phyloP scores from a whole-genome alignment of 2,888 invertebrate species.

The Netelia melanura region DNA sequence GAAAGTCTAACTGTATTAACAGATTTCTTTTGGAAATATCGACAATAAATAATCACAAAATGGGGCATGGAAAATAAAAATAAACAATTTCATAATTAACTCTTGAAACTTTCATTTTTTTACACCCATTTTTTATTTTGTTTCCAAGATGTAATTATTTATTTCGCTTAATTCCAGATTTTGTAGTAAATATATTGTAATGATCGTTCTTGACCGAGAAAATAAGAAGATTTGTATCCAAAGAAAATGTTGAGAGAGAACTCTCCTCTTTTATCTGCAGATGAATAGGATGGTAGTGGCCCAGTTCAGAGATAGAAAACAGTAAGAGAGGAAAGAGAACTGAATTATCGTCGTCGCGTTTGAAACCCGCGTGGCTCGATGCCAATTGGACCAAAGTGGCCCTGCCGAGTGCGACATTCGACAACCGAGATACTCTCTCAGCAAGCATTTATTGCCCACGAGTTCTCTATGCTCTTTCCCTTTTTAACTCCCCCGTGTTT shows the following conservation, averaged over 20 bases:
- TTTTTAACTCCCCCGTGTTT: conserved; percentile 42
- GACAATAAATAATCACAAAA: too few relatives aligned
- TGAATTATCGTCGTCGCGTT: conserved; percentile 22
- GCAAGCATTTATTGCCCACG: conserved; percentile 53
- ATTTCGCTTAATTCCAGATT: not conserved
- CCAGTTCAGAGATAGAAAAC: not conserved
- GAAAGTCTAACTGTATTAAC: too few relatives aligned
- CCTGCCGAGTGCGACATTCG: conserved; percentile 49
- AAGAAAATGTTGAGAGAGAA: not conserved
- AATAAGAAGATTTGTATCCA: not conserved
- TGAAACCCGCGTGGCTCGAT: conserved; percentile 59
- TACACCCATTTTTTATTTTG: not conserved
- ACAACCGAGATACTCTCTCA: conserved; percentile 55
- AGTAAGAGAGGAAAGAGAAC: conserved; percentile 7
- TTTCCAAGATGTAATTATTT: not conserved
- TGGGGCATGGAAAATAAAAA: too few relatives aligned
- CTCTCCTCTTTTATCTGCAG: not conserved
- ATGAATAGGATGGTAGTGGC: not conserved
- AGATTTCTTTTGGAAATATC: too few relatives aligned
- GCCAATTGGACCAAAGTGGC: conserved; percentile 65
- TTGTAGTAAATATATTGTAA: too few relatives aligned
- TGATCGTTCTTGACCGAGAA: not conserved
- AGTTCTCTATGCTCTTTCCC: conserved; percentile 46
- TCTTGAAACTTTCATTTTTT: too few relatives aligned
- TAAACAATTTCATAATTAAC: too few relatives aligned